phyloP scores from a whole-genome alignment of 2,888 invertebrate species.

The Melinopterus prodromus region DNA sequence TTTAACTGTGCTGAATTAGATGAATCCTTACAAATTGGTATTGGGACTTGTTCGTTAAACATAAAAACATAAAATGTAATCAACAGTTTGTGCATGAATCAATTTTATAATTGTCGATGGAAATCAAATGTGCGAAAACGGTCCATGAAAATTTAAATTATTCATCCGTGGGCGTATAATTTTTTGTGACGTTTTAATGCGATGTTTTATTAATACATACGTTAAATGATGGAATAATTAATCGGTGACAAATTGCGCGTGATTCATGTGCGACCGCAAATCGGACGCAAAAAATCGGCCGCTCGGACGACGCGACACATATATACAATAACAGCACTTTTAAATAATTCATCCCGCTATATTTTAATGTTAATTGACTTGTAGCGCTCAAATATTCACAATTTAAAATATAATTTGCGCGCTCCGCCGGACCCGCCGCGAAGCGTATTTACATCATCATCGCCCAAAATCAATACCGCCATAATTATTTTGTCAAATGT shows the following conservation, averaged over 20 bases:
- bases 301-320: constrained; percentile 17
- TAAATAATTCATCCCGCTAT: constrained; percentile 42
- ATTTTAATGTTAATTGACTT: constrained; percentile 46
- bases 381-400: constrained; percentile 45
- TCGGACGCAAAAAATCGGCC: constrained; percentile 17
- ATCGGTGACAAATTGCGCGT: constrained; percentile 25
- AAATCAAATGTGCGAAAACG: not conserved
- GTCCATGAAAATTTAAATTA: constrained; percentile 11
- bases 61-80: no score
- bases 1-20: no score
- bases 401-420: constrained; percentile 40
- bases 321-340: constrained; percentile 35
- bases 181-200: constrained; percentile 19
- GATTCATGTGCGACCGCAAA: constrained; percentile 20
- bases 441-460: constrained; percentile 38
- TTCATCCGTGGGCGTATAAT: not conserved
- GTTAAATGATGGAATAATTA: constrained; percentile 24
- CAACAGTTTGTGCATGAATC: no score
- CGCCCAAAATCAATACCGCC: constrained; percentile 41
- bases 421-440: constrained; percentile 13
- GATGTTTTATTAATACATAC: constrained; percentile 25
- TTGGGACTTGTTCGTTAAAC: no score
- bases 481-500: constrained; percentile 47
- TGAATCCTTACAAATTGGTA: no score
- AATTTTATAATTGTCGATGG: no score